Evolutionary conservation across 1,140 invertebrate genomes (phyloP), one percentile per base, ranked within the genome.

Genomic region (Nylanderia fulva): DNA sequence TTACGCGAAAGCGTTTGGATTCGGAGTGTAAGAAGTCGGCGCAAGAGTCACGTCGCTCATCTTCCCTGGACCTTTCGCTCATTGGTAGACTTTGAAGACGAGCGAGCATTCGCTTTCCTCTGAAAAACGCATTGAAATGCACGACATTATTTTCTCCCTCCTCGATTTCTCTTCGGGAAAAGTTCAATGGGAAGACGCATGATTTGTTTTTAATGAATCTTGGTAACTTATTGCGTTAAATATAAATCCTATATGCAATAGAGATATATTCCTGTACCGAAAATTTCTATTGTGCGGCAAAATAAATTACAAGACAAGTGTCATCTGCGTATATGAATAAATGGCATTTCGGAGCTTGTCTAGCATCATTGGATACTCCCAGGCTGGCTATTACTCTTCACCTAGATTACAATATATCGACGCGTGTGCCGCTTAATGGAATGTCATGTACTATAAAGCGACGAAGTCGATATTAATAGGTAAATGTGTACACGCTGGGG

Each of bases 391-490:
- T 56, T 71, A 56, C 52, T 80, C 64, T 58, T 80, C 24, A 71
- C 9, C 33, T 54, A 42, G 33, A 69, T 21, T 52, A 42, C 21
- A 80, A 79, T 15, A 21, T 80, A 80, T 56, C 63, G 63, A 42
- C 66, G 52, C 36, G 48, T 33, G 33, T 69, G 21, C 6, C 36
- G 64, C 77, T 80, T 71, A 80, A 80, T 80, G 64, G 77, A 80
- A 80, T 71, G 48, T 80, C 66, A 58, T 58, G 64, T 71, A 29
- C 36, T 71, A 45, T 69, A 58, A 80, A 71, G 66, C 36, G 64
- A 71, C 64, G 6, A 80, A 71, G 77, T 80, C 77, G 52, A 80
- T 80, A 58, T 36, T 58, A 80, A 71, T 80, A 80, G 48, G 48
- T 80, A 71, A 71, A 71, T 80, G 64, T 39, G 77, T 71, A 21